Percentiles rank a stretch among this genome's conserved stretches.
Evolutionary conservation across 2,888 invertebrate genomes (phyloP).

Genomic region (Tethea ocularis): DNA sequence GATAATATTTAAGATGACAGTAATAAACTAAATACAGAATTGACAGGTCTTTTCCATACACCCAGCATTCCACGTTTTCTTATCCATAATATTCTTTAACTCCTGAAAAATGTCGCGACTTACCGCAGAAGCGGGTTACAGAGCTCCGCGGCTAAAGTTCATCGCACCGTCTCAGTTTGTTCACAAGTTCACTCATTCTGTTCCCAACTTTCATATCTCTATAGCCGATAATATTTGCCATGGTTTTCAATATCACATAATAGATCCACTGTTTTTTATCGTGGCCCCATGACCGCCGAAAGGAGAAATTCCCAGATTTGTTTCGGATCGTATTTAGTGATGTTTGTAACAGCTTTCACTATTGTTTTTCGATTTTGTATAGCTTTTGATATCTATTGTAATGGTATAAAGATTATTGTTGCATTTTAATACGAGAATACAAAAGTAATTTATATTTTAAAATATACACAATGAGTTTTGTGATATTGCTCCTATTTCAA

Average conservation of each 20-base stretch:
- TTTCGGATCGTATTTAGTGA: conserved; percentile 4
- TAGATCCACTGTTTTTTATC: conserved; percentile 3
- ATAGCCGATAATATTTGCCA: conserved; percentile 21
- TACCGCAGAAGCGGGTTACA: conserved; percentile 49
- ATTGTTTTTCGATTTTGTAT: conserved; percentile 25
- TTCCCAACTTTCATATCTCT: conserved; percentile 23
- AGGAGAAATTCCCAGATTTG: conserved; percentile 15
- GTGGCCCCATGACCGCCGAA: conserved; percentile 3
- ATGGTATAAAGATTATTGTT: conserved; percentile 7
- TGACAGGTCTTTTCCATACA: no score
- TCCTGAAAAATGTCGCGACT: conserved; percentile 58
- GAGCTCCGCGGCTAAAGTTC: conserved; percentile 52
- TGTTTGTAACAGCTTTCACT: conserved; percentile 27
- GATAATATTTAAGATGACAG: no score
- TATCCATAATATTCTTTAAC: conserved; percentile 41
- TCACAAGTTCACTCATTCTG: conserved; percentile 11
- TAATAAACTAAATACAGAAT: no score
- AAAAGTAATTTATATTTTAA: neutral
- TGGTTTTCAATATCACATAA: conserved; percentile 19
- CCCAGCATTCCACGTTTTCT: no score
- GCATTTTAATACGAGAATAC: neutral
- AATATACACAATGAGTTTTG: no score
- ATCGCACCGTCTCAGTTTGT: conserved; percentile 46
- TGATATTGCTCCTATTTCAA: no score
- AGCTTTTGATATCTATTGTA: conserved; percentile 31